Conservation (phyloP, 2,888 invertebrate species). For the Eretmocerus hayati region DNA sequence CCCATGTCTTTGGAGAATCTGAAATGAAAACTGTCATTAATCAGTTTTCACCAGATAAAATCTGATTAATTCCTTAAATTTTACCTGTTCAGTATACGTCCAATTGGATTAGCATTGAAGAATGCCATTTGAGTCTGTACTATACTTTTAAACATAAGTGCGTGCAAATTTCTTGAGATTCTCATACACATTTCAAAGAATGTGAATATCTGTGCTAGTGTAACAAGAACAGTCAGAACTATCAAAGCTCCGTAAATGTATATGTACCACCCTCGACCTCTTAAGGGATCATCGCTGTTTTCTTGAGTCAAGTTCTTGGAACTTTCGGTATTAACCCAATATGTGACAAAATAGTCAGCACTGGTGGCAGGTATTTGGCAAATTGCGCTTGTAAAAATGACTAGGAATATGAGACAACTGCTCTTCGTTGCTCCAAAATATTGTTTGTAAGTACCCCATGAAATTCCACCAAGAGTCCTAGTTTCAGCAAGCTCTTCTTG, state of each 20-base stretch:
- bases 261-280: constrained; percentile 45
- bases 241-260: constrained; percentile 52
- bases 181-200: constrained; percentile 65
- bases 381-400: constrained; percentile 31
- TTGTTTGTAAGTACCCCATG: constrained; percentile 27
- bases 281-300: constrained; percentile 3
- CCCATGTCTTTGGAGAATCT: constrained; percentile 86
- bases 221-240: constrained; percentile 39
- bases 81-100: constrained; percentile 66
- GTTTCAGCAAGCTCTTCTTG: constrained; percentile 41
- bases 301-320: not conserved
- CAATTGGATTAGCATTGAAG: constrained; percentile 80
- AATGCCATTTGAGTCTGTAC: constrained; percentile 77
- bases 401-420: constrained; percentile 28
- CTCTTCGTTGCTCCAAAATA: constrained; percentile 40
- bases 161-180: constrained; percentile 72
- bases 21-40: not conserved
- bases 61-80: not conserved
- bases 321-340: constrained; percentile 51
- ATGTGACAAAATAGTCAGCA: constrained; percentile 43
- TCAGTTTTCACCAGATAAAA: constrained; percentile 1
- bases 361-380: constrained; percentile 38
- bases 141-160: constrained; percentile 72
- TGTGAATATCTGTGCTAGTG: constrained; percentile 44
- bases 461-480: constrained; percentile 27